Evolutionary conservation across 1,140 invertebrate genomes (phyloP), one percentile per base, ranked within the genome.

Genomic region (Lethrus apterus): DNA sequence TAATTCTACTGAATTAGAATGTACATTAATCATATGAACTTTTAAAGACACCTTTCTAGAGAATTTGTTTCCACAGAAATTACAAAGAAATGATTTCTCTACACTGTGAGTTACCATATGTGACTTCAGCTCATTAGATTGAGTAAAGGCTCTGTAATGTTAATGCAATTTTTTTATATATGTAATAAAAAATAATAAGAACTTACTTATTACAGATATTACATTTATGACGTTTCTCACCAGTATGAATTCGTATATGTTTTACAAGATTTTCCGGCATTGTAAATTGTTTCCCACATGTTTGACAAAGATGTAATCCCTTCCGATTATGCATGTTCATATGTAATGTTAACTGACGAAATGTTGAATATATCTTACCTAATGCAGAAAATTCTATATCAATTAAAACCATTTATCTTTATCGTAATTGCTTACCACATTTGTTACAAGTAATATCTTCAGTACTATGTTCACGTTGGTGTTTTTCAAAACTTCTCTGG

Each of bases 101-200:
- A 11, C n/a, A 10, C 23, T 29, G 17, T 43, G 41, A 2, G 41
- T 24, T 15, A 43, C 18, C 23, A 43, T 5, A 15, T 43, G 41
- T n/a, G 41, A 43, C 24, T 43, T 43, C 24, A 43, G 18, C 8
- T 43, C 41, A 26, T 43, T 43, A 3, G 41, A 43, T 30, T 43
- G 23, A 11, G 41, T 43, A 14, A 43, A 43, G 10, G 23, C 26
- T 29, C 30, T 31, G n/a, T 4, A 31, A 31, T 31, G n/a, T n/a
- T n/a, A n/a, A 31, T 5, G 10, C 3, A 3, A 5, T 31, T 31
- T 4, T 4, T 11, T 11, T 11, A 31, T 11, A 10, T n/a, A 31
- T 31, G n/a, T 7, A 5, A 3, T 4, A 11, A 31, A 31, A 31
- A 5, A 3, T 11, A 31, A 4, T 11, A 3, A 3, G 3, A 31